Base-by-base conservation (phyloP, 1,140 invertebrate species). In the Coptotermes formosanus region DNA sequence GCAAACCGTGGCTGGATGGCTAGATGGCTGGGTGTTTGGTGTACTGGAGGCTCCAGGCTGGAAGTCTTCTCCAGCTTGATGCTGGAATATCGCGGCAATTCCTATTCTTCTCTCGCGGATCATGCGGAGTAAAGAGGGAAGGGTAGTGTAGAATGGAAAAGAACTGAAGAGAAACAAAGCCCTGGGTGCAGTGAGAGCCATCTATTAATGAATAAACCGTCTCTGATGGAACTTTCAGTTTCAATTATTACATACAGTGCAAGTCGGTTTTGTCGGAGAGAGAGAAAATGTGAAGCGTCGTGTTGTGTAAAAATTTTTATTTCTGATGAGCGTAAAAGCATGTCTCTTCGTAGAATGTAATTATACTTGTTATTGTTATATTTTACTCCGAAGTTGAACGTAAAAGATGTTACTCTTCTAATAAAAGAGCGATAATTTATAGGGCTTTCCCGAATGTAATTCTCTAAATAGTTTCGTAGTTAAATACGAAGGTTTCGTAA, bases 1-100 rank as follows among this genome's bases (percentile, higher is more conserved):
- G 64, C 85, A 86, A 86, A 45, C 83, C 9, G 83, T 30, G 83
- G 48, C 83, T 23, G 83, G 44, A 12, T 32, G 32, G 82, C 3
- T 83, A 7, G 82, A 21, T 44, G 82, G 82, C 43, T n/a, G 19
- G 43, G 3, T 44, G 44, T 7, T 38, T 83, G 82, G 12, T 45
- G 43, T 44, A 69, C 85, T 64, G 85, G 55, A 85, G 85, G 30
- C 85, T 43, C 23, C 85, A 59, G 59, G 44, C 16, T 12, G 14
- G 38, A 19, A n/a, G 85, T 83, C 23, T 7, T 30, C 23, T 45
- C 82, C 19, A 14, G 21, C 44, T 48, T 48, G 21, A 83, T 83
- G 45, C 44, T 82, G 82, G 32, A 38, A 25, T 8, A 38, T 82
- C 55, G 55, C 59, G 59, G 21, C 64, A 75, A 25, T 30, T 6